Percentiles rank a stretch among this genome's conserved stretches.
These are phyloP conservation scores for Luscinia luscinia DNA, from an alignment of 2,797 vertebrate genomes.

Conservation along the genomic window DNA sequence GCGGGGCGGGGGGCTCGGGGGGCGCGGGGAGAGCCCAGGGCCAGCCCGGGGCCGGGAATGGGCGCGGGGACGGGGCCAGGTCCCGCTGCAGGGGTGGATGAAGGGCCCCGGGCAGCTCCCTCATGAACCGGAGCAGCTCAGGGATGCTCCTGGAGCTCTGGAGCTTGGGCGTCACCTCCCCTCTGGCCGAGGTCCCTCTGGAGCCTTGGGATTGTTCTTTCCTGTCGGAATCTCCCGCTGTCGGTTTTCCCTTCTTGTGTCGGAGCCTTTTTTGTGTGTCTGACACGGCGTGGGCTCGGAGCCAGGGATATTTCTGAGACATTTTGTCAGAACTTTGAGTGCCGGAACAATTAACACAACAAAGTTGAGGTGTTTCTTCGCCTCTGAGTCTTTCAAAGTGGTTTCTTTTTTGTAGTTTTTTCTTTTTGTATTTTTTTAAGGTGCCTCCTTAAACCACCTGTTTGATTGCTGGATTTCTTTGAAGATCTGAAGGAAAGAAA, in stretches of 20 bases:
- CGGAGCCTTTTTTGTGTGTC: background rate
- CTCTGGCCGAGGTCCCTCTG: accelerated
- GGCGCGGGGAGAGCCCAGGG: background rate
- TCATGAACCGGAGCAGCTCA: accelerated
- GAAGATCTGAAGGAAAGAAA: constrained; percentile 61
- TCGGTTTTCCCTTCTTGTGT: background rate
- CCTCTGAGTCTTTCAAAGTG: constrained; percentile 16
- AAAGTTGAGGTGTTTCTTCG: constrained; percentile 16
- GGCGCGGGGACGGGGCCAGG: background rate
- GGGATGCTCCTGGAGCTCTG: background rate
- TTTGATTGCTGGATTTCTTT: constrained; percentile 55
- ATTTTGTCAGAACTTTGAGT: background rate
- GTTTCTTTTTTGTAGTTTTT: background rate
- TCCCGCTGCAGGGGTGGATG: accelerated
- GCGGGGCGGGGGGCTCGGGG: background rate
- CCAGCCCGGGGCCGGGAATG: background rate
- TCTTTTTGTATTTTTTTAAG: background rate
- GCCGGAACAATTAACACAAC: constrained; percentile 54
- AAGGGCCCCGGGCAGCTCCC: background rate
- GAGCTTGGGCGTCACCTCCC: background rate
- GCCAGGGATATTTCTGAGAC: constrained; percentile 12
- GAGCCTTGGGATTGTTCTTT: background rate
- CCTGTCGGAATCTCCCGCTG: background rate
- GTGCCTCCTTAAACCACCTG: background rate
- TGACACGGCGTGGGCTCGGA: background rate